These are phyloP conservation scores for Cyaniris semiargus DNA, from an alignment of 2,888 invertebrate genomes.

Conservation along the genomic window DNA sequence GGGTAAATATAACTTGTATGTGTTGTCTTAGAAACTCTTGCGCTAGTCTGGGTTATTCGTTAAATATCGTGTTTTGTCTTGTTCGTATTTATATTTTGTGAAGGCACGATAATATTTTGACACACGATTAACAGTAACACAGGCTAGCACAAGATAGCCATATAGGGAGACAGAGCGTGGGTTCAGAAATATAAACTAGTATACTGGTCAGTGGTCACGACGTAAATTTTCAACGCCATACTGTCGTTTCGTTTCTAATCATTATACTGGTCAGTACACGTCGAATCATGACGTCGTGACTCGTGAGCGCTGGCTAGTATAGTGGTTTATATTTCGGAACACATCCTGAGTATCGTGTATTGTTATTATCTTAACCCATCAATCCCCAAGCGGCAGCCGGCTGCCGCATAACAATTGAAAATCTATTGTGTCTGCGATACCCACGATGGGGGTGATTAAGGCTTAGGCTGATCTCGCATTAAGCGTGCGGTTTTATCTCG, in stretches of 20 bases:
- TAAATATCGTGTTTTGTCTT: neutral
- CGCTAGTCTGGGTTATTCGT: neutral
- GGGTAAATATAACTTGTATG: constrained; percentile 53
- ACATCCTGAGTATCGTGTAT: neutral
- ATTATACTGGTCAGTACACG: too few relatives aligned
- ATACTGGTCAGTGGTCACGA: too few relatives aligned
- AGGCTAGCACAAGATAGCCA: neutral
- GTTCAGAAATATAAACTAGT: neutral
- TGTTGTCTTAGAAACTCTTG: neutral
- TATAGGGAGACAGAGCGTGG: neutral
- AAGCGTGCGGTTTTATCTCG: neutral
- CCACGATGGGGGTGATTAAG: too few relatives aligned
- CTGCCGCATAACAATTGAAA: too few relatives aligned
- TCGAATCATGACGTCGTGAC: too few relatives aligned
- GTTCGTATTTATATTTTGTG: neutral
- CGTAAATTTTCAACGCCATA: too few relatives aligned
- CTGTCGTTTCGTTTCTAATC: too few relatives aligned
- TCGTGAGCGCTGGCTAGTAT: neutral
- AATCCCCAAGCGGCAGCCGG: too few relatives aligned
- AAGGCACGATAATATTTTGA: neutral
- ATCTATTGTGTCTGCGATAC: too few relatives aligned
- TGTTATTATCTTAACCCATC: too few relatives aligned
- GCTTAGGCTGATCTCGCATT: neutral
- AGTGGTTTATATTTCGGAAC: neutral
- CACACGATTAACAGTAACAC: neutral